phyloP scores from a whole-genome alignment of 2,888 invertebrate genomes.

The Xylophagus ater region DNA sequence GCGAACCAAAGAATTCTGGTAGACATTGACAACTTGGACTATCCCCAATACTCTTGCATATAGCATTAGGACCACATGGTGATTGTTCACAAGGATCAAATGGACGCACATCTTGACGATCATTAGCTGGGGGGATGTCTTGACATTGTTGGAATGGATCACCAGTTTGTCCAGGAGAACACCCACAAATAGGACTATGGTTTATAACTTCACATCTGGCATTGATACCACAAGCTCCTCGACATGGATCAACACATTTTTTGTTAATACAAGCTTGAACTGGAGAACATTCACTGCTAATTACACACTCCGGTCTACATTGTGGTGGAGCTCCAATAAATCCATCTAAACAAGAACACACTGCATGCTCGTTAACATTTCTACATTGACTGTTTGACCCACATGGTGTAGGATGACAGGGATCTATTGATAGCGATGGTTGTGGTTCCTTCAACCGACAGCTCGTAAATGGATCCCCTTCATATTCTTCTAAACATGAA shows the following conservation, averaged over 20 bases:
- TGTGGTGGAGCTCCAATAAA: slow-evolving; percentile 57
- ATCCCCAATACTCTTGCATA: slow-evolving; percentile 54
- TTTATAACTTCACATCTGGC: slow-evolving; percentile 60
- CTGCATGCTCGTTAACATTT: slow-evolving; percentile 47
- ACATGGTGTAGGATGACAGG: slow-evolving; percentile 50
- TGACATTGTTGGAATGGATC: slow-evolving; percentile 70
- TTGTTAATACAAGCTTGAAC: slow-evolving; percentile 55
- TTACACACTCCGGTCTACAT: slow-evolving; percentile 57
- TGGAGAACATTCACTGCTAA: slow-evolving; percentile 52
- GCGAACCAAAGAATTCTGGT: slow-evolving; percentile 64
- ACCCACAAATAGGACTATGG: slow-evolving; percentile 60
- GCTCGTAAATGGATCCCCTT: slow-evolving; percentile 58
- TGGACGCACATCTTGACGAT: slow-evolving; percentile 29
- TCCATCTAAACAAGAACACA: slow-evolving; percentile 58
- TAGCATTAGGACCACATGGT: slow-evolving; percentile 72
- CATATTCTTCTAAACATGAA: slow-evolving; percentile 53
- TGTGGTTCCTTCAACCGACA: slow-evolving; percentile 39
- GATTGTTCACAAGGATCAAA: slow-evolving; percentile 60
- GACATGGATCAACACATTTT: slow-evolving; percentile 61
- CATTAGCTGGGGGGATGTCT: slow-evolving; percentile 41
- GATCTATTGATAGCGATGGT: slow-evolving; percentile 21
- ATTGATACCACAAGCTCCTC: slow-evolving; percentile 57
- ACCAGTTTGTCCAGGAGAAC: slow-evolving; percentile 51
- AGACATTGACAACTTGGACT: slow-evolving; percentile 65
- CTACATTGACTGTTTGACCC: slow-evolving; percentile 52